Evolutionary conservation across 2,113 vertebrate genomes (phyloP).

Genomic region (Propithecus coquereli): DNA sequence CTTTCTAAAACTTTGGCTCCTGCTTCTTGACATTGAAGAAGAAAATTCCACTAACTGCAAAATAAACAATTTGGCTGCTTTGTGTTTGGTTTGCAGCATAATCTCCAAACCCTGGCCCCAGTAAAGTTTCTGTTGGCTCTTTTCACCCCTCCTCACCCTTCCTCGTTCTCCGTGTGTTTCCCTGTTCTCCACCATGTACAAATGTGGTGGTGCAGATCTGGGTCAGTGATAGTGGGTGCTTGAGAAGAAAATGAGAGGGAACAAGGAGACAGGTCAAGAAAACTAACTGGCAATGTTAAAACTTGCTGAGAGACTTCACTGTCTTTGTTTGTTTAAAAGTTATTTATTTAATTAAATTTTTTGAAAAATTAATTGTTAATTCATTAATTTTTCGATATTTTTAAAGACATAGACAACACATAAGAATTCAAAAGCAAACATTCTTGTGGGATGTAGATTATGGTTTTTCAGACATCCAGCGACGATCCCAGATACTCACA

Average conservation of each 20-base stretch:
- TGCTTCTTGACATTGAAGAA: constrained; percentile 24
- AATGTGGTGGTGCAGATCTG: constrained; percentile 30
- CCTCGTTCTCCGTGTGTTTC: not conserved
- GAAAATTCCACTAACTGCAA: constrained; percentile 53
- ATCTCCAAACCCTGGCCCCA: constrained; percentile 24
- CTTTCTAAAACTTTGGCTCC: constrained; percentile 33
- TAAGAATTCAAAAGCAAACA: not conserved
- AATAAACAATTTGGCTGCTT: constrained; percentile 34
- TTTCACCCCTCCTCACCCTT: constrained; percentile 12
- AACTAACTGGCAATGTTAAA: not conserved
- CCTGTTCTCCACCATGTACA: not conserved
- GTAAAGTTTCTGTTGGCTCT: constrained; percentile 50
- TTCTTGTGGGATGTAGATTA: not conserved
- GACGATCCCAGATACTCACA: not conserved
- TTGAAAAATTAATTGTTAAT: not conserved
- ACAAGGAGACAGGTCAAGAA: not conserved
- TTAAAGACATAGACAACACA: not conserved
- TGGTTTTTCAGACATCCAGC: not conserved
- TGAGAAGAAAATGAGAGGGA: constrained; percentile 1
- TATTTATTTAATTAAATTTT: not conserved
- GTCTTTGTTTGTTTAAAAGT: not conserved
- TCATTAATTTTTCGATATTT: not conserved
- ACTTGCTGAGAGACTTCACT: not conserved
- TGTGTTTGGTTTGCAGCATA: not conserved
- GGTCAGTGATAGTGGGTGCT: constrained; percentile 10